Evolutionary conservation across 2,113 vertebrate genomes (phyloP).

Genomic region (Genyomyrus donnyi): DNA sequence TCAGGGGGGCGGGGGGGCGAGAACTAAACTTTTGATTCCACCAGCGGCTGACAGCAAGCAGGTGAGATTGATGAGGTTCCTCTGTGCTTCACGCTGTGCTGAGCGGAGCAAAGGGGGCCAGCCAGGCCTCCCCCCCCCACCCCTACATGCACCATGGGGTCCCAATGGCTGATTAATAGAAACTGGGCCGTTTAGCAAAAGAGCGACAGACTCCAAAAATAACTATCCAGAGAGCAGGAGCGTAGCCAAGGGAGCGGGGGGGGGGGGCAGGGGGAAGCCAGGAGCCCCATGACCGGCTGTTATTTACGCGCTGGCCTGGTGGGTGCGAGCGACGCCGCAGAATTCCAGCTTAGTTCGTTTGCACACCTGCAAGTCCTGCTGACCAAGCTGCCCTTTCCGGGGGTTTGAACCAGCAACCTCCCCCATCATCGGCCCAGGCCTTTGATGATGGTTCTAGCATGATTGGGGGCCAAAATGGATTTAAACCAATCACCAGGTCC

Average conservation of each 20-base stretch:
- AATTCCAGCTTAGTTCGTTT: background rate
- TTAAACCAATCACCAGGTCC: background rate
- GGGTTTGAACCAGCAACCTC: background rate
- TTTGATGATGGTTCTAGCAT: background rate
- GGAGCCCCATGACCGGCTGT: background rate
- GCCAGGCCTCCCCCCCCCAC: background rate
- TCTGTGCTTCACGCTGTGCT: conserved; percentile 78
- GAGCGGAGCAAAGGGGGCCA: conserved; percentile 28
- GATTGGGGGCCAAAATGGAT: background rate
- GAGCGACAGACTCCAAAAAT: conserved; percentile 66
- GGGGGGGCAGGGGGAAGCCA: background rate
- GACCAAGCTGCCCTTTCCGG: background rate
- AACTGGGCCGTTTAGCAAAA: conserved; percentile 62
- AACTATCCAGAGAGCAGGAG: conserved; percentile 49
- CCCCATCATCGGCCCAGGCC: background rate
- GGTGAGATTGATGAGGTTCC: conserved; percentile 98
- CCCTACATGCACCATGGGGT: conserved; percentile 54
- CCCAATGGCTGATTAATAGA: conserved; percentile 85
- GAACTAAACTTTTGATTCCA: conserved; percentile 70
- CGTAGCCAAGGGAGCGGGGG: background rate
- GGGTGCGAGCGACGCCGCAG: background rate
- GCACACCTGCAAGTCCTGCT: background rate
- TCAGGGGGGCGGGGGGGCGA: conserved; percentile 50
- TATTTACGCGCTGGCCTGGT: background rate
- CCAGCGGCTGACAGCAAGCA: conserved; percentile 77